These are phyloP conservation scores for Holotrichia oblita DNA, from an alignment of 1,140 invertebrate genomes.

Conservation along the genomic window DNA sequence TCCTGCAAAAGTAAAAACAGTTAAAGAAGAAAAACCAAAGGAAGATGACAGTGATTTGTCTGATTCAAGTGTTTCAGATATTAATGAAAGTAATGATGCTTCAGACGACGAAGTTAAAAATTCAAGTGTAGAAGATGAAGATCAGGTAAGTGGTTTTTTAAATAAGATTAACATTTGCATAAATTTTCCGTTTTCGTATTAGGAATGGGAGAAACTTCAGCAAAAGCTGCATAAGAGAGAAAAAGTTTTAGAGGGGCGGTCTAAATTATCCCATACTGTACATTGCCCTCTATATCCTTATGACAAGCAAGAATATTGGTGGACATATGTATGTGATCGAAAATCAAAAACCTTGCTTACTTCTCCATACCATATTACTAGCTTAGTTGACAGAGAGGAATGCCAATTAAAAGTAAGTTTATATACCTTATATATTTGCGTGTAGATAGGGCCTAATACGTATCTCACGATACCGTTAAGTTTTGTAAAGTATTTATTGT, in stretches of 20 bases:
- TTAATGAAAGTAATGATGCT: slow-evolving; percentile 68
- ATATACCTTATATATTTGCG: slow-evolving; percentile 22
- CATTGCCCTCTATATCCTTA: slow-evolving; percentile 96
- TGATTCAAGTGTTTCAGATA: slow-evolving; percentile 66
- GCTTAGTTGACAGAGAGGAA: slow-evolving; percentile 81
- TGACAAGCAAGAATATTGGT: slow-evolving; percentile 99
- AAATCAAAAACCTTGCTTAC: slow-evolving; percentile 91
- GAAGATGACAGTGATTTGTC: slow-evolving; percentile 64
- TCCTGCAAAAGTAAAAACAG: slow-evolving; percentile 59
- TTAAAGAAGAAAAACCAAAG: slow-evolving; percentile 64
- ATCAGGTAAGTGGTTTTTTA: slow-evolving; percentile 51
- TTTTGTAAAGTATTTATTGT: too few species aligned
- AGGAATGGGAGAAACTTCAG: slow-evolving; percentile 70
- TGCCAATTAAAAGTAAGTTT: slow-evolving; percentile 79
- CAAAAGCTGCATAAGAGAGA: slow-evolving; percentile 79
- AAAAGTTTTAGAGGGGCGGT: slow-evolving; percentile 90
- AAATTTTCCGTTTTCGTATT: slow-evolving; percentile 12
- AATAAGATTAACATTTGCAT: not conserved
- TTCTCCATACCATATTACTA: slow-evolving; percentile 90
- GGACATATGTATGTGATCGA: slow-evolving; percentile 96
- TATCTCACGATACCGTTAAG: too few species aligned
- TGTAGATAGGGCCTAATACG: too few species aligned
- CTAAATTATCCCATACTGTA: slow-evolving; percentile 90
- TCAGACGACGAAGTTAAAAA: slow-evolving; percentile 72
- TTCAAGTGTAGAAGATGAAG: slow-evolving; percentile 68